A percentile compares a stretch with the other conserved stretches of the same genome.
phyloP scores from a whole-genome alignment of 2,113 vertebrate species.

The Gallinago undulata region DNA sequence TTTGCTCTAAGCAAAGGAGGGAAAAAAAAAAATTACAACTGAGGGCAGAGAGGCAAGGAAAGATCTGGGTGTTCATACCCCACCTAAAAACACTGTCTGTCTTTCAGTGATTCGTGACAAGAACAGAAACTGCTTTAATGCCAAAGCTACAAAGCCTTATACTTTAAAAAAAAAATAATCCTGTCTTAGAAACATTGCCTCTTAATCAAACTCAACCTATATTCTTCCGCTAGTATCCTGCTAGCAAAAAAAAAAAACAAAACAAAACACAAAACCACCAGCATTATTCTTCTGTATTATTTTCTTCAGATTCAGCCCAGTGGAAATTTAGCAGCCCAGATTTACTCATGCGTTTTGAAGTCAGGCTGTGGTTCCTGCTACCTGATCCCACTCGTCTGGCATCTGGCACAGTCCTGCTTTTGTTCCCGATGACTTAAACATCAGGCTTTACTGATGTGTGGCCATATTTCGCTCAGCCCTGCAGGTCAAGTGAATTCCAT shows the following conservation, averaged over 20 bases:
- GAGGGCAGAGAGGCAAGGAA: not conserved
- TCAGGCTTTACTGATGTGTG: constrained; percentile 60
- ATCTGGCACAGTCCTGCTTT: constrained; percentile 66
- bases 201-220: not conserved
- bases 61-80: not conserved
- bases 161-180: not conserved
- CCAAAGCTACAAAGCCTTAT: not conserved
- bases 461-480: constrained; percentile 62
- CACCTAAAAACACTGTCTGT: not conserved
- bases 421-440: constrained; percentile 65
- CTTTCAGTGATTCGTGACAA: not conserved
- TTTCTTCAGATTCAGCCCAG: constrained; percentile 27
- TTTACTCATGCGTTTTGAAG: constrained; percentile 49
- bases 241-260: not conserved
- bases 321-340: constrained; percentile 43
- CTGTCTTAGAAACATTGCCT: not conserved
- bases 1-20: not conserved
- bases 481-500: constrained; percentile 63
- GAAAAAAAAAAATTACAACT: not conserved
- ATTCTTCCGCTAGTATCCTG: not conserved
- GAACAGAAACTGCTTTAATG: constrained; percentile 2
- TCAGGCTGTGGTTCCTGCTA: constrained; percentile 55
- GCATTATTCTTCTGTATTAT: not conserved
- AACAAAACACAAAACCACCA: not conserved
- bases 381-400: constrained; percentile 66